Evolutionary conservation across 2,797 vertebrate genomes (phyloP), one percentile per base, ranked within the genome.

Genomic region (Pangasius sanitwongsei): DNA sequence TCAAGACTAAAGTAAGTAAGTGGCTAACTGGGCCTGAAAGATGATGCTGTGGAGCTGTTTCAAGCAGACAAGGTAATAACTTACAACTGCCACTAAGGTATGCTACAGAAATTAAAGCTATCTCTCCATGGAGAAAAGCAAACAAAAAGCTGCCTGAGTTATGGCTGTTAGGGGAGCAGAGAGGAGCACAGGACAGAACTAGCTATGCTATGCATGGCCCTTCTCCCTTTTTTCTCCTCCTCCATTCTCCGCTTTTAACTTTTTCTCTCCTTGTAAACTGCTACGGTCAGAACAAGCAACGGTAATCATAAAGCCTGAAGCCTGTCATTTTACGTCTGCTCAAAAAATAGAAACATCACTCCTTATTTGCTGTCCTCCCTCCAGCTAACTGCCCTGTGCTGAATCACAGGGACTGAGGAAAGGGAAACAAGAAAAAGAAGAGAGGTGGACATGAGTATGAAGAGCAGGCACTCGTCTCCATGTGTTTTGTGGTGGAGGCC

Each of bases 261-360:
- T 87, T 89, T 86, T 9, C 44, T 37, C 53, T 28, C 23, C 70
- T 50, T 53, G 69, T 85, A 72, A 87, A 89, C 86, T 59, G 61
- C 86, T 44, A 69, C 4, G 48, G 88, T 48, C 61, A 48, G 59
- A 88, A 78, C 85, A 44, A 78, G 74, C 72, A 61, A 87, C 78
- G 88, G 90, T 92, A 94, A 94, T 93, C 93, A 93, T 88, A 95
- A 92, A 93, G 90, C 91, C 89, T 88, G 86, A 89, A 92, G 92
- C 90, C 92, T 93, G 92, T 94, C 93, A 94, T 93, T 92, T 94
- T 83, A 91, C 89, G 89, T 90, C 86, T 87, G 90, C 87, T 91
- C 87, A 92, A 90, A 93, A 94, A 90, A 95, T 91, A 94, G 90
- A 94, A 94, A 92, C 90, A 61, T 90, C 89, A 83, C 72, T 70